Conservation (phyloP, 2,888 invertebrate genomes). For the Amphipoea oculea region DNA sequence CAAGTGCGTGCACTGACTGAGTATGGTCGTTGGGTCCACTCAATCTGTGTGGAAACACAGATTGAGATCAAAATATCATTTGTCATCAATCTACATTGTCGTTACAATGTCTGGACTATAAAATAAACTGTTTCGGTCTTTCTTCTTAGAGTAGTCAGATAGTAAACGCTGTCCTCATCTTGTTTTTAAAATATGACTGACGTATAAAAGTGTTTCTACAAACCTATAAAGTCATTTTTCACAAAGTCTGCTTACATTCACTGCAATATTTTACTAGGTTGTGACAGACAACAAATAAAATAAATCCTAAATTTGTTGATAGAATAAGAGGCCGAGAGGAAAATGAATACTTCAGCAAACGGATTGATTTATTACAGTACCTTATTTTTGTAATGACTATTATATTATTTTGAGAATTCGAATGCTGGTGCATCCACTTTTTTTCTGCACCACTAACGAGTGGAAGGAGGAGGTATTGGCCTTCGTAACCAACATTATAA, state of each 20-base stretch:
- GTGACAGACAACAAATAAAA: background rate
- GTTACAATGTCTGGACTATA: background rate
- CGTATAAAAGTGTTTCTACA: background rate
- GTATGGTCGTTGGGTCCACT: background rate
- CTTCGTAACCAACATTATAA: background rate
- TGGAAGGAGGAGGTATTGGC: background rate
- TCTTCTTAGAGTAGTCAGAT: no score
- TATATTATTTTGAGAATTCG: background rate
- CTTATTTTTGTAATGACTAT: background rate
- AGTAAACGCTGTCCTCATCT: background rate
- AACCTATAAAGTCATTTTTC: background rate
- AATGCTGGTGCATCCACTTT: background rate
- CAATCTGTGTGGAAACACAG: background rate
- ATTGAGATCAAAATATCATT: background rate
- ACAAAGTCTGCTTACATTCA: background rate
- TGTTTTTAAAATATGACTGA: background rate
- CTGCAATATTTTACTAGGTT: background rate
- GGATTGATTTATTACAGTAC: background rate
- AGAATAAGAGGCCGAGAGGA: background rate
- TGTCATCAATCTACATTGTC: background rate
- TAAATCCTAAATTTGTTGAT: slow-evolving; percentile 1
- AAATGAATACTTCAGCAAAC: background rate
- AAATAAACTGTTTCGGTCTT: background rate
- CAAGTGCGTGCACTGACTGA: background rate
- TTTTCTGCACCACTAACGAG: background rate